A percentile compares a stretch with the other conserved stretches of the same genome.
phyloP scores from a whole-genome alignment of 2,797 vertebrate genomes.

The Acropternis orthonyx region DNA sequence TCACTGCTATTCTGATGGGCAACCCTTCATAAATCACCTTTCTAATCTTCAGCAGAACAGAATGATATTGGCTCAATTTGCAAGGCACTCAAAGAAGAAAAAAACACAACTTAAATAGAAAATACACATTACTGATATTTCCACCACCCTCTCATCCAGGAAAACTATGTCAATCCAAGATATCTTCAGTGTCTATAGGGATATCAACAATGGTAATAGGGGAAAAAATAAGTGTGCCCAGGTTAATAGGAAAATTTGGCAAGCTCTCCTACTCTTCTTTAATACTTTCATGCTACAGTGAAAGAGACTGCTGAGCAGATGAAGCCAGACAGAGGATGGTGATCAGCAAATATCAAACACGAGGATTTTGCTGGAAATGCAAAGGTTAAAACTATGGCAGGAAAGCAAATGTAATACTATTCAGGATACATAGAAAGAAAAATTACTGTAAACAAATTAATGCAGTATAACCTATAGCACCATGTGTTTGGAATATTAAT shows the following conservation, averaged over 20 bases:
- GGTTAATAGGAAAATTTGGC: neutral
- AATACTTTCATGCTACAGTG: neutral
- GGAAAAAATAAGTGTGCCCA: neutral
- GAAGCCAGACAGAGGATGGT: neutral
- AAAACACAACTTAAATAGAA: neutral
- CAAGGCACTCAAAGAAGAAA: neutral
- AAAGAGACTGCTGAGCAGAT: neutral
- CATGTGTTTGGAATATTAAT: slow-evolving; percentile 42
- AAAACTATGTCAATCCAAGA: neutral
- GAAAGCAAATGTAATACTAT: neutral
- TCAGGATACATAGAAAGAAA: neutral
- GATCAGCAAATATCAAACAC: neutral
- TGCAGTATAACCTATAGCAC: neutral
- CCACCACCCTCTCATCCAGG: neutral
- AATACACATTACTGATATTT: neutral
- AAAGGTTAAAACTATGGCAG: neutral
- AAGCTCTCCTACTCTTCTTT: neutral
- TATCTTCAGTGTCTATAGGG: neutral
- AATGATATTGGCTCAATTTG: neutral
- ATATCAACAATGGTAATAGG: neutral
- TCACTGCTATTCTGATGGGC: neutral
- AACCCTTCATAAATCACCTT: neutral
- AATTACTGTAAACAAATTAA: slow-evolving; percentile 12
- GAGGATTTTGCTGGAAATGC: neutral
- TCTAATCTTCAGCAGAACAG: neutral